Conservation (phyloP, 2,888 invertebrate species). For the Drosophila pseudotakahashii region DNA sequence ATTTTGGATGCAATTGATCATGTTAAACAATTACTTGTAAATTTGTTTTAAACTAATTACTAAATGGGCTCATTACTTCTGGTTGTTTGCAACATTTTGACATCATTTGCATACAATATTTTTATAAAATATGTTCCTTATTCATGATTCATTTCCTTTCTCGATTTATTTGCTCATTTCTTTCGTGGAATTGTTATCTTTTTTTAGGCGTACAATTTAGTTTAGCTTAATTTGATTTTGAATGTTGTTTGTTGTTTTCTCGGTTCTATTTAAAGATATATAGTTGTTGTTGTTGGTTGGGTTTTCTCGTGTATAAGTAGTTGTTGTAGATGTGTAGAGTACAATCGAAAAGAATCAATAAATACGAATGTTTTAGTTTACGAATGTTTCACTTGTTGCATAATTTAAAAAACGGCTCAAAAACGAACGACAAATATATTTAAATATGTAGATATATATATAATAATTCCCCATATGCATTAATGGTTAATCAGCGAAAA, state of each 20-base stretch:
- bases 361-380: conserved; percentile 76
- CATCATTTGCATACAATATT: conserved; percentile 80
- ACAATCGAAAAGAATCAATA: conserved; percentile 65
- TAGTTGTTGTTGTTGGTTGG: conserved; percentile 10
- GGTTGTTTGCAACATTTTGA: conserved; percentile 79
- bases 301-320: conserved; percentile 33
- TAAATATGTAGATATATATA: conserved; percentile 44
- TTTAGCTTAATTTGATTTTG: conserved; percentile 69
- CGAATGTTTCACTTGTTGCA: conserved; percentile 65
- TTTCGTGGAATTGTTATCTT: conserved; percentile 52
- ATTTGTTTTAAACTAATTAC: conserved; percentile 80
- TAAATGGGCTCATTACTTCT: conserved; percentile 67
- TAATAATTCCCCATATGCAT: conserved; percentile 52
- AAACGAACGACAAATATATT: conserved; percentile 70
- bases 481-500: conserved; percentile 73
- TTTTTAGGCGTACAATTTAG: conserved; percentile 70
- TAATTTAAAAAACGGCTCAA: conserved; percentile 64
- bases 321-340: conserved; percentile 52
- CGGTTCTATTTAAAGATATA: conserved; percentile 52
- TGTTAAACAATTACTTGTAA: conserved; percentile 76
- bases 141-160: conserved; percentile 48
- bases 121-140: conserved; percentile 77
- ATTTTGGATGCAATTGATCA: conserved; percentile 59
- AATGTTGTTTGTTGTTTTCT: conserved; percentile 25
- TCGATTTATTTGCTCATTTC: conserved; percentile 51